Conservation (phyloP, 2,113 vertebrate species). For the Spheniscus mendiculus region DNA sequence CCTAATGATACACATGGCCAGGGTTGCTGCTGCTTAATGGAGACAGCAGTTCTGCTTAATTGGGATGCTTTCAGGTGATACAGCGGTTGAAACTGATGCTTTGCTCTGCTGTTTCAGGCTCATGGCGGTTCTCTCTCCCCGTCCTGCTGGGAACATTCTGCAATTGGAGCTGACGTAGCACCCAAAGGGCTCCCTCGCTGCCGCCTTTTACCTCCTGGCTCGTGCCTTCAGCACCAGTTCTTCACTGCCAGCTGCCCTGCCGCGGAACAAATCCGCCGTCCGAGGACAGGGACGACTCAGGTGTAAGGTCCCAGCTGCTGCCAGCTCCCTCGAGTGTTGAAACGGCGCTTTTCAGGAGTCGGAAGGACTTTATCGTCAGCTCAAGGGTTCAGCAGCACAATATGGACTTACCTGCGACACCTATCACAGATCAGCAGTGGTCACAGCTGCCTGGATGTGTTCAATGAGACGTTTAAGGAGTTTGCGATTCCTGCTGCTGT, state of each 20-base stretch:
- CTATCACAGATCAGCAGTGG: not conserved
- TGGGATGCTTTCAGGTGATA: not conserved
- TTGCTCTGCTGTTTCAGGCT: not conserved
- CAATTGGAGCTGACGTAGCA: not conserved
- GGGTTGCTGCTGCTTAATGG: not conserved
- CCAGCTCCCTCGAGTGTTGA: not conserved
- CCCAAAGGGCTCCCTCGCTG: not conserved
- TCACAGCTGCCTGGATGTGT: not conserved
- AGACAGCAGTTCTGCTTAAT: not conserved
- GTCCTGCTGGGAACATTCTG: not conserved
- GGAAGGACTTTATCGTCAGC: not conserved
- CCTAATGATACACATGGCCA: not conserved
- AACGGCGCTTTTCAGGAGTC: rapidly evolving
- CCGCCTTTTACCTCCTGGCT: not conserved
- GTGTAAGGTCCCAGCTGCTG: not conserved
- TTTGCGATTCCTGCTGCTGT: not conserved
- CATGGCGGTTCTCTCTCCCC: not conserved
- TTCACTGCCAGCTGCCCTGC: not conserved
- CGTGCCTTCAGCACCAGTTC: not conserved
- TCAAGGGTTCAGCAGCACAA: not conserved
- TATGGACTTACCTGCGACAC: not conserved
- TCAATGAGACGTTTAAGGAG: not conserved
- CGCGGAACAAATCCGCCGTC: not conserved
- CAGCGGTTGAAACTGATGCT: not conserved
- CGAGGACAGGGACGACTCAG: rapidly evolving